Conservation (phyloP, 2,888 invertebrate species). For the Galeruca laticollis region DNA sequence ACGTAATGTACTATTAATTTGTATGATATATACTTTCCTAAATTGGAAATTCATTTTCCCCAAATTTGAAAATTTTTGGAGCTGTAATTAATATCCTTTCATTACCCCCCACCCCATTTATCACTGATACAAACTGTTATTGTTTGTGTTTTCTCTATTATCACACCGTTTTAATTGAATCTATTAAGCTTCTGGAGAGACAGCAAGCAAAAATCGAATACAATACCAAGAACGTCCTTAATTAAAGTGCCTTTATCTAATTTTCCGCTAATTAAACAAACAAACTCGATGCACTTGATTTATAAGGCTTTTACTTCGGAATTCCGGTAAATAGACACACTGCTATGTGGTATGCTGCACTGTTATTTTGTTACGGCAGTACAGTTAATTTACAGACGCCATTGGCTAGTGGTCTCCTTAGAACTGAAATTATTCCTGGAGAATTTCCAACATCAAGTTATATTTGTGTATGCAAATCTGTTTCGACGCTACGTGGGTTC, state of each 20-base stretch:
- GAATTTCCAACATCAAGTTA: background rate
- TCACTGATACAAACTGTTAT: too few relatives aligned
- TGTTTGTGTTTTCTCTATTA: background rate
- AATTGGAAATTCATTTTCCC: too few relatives aligned
- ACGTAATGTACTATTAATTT: too few relatives aligned
- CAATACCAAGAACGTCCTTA: conserved; percentile 20
- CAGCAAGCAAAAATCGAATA: background rate
- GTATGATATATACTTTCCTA: too few relatives aligned
- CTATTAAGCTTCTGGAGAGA: background rate
- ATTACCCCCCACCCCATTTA: too few relatives aligned
- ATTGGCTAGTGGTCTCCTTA: background rate
- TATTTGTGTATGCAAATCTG: background rate
- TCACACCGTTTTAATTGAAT: background rate
- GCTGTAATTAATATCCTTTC: too few relatives aligned
- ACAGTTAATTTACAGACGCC: background rate
- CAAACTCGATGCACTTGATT: conserved; percentile 21
- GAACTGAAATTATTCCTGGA: background rate
- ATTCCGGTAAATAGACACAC: conserved; percentile 1
- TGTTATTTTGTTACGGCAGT: background rate
- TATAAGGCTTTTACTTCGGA: conserved; percentile 8
- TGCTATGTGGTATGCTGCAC: background rate
- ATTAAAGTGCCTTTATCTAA: conserved; percentile 28
- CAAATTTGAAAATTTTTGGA: too few relatives aligned
- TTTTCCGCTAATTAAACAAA: conserved; percentile 33
- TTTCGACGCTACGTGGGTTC: background rate